Evolutionary conservation across 2,113 vertebrate genomes (phyloP).

Genomic region (Sylvia atricapilla): DNA sequence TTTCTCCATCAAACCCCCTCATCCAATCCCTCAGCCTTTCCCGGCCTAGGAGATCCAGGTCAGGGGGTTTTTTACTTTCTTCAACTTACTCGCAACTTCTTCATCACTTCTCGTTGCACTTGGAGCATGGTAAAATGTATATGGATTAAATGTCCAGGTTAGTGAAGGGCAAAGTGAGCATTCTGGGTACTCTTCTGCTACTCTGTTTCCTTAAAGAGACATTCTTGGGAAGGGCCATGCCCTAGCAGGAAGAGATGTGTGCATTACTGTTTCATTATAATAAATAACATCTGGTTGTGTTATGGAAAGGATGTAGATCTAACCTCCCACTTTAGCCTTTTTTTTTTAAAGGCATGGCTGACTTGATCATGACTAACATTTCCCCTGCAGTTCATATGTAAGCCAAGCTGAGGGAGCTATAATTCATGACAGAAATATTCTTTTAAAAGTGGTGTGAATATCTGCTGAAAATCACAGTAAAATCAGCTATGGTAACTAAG

Average conservation of each 20-base stretch:
- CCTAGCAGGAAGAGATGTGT: not conserved
- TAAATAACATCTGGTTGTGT: not conserved
- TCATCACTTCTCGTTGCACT: not conserved
- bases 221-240: not conserved
- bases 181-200: not conserved
- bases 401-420: not conserved
- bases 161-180: not conserved
- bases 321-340: not conserved
- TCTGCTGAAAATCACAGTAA: not conserved
- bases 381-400: not conserved
- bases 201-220: not conserved
- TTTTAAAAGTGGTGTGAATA: not conserved
- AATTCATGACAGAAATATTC: not conserved
- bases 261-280: not conserved
- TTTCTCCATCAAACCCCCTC: not conserved
- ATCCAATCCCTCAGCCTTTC: not conserved
- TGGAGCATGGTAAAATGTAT: not conserved
- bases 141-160: not conserved
- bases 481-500: not conserved
- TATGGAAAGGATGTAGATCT: not conserved
- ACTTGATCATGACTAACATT: not conserved
- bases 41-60: not conserved
- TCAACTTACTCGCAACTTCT: not conserved
- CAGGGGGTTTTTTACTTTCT: not conserved
- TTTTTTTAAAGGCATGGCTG: not conserved